These are phyloP conservation scores for Plagiodera versicolora DNA, from an alignment of 2,888 invertebrate species.

Conservation along the genomic window DNA sequence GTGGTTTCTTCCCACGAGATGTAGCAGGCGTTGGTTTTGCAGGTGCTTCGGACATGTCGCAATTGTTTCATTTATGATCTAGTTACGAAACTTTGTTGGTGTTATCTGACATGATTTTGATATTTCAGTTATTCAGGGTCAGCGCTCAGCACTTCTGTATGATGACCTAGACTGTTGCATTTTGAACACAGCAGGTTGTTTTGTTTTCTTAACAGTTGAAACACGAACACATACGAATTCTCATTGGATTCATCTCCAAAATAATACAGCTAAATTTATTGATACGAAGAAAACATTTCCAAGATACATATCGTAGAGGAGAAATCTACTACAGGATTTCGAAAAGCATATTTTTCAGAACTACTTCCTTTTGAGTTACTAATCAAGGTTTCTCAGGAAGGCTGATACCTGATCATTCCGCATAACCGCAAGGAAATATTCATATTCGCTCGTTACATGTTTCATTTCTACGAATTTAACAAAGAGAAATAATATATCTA, in stretches of 20 bases:
- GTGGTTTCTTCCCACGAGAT: not conserved
- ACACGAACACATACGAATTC: too few relatives aligned
- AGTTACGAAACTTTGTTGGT: not conserved
- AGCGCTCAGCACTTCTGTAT: not conserved
- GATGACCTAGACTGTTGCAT: too few relatives aligned
- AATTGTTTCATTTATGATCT: not conserved
- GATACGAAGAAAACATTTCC: too few relatives aligned
- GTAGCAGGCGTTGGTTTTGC: not conserved
- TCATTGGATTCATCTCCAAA: too few relatives aligned
- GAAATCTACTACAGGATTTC: too few relatives aligned
- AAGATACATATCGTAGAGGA: too few relatives aligned
- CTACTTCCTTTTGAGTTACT: not conserved
- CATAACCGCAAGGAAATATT: not conserved
- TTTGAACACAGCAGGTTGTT: too few relatives aligned
- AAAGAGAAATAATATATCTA: too few relatives aligned
- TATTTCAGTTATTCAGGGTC: not conserved
- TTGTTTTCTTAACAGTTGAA: too few relatives aligned
- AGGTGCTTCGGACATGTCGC: not conserved
- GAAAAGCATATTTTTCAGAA: too few relatives aligned
- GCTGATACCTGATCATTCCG: not conserved
- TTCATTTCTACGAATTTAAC: not conserved
- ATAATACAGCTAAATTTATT: too few relatives aligned
- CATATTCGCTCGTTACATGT: not conserved
- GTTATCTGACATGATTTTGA: not conserved
- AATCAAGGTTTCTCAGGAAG: not conserved